A percentile compares a stretch with the other conserved stretches of the same genome.
Conservation (phyloP, 2,797 vertebrate genomes). For the Esox masquinongy region DNA sequence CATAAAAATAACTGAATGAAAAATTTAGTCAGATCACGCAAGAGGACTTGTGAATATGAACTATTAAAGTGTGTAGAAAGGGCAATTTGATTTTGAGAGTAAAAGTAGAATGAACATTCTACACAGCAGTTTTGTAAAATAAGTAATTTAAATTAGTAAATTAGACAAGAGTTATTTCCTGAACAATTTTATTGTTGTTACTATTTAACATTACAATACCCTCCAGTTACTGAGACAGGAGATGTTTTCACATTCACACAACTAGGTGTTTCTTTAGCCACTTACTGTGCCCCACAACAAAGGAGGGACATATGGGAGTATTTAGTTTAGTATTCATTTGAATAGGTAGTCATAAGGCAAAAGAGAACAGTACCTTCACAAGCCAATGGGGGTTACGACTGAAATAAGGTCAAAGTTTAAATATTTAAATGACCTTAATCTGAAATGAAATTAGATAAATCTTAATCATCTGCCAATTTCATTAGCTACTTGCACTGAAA, state of each 20-base stretch:
- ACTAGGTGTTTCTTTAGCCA: slow-evolving; percentile 27
- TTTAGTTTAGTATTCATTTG: slow-evolving; percentile 54
- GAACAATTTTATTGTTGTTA: slow-evolving; percentile 7
- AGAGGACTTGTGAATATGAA: too few relatives aligned
- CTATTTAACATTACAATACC: slow-evolving; percentile 27
- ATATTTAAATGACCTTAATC: not conserved
- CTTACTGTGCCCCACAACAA: not conserved
- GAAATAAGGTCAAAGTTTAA: not conserved
- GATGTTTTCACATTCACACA: slow-evolving; percentile 74
- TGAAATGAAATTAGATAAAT: not conserved
- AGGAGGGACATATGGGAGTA: slow-evolving; percentile 21
- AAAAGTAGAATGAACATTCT: not conserved
- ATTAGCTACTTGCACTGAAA: not conserved
- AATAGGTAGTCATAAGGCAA: slow-evolving; percentile 64
- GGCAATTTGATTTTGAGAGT: too few relatives aligned
- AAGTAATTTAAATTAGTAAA: not conserved
- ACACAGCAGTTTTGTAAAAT: not conserved
- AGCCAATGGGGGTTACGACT: slow-evolving; percentile 48
- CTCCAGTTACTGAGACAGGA: slow-evolving; percentile 63
- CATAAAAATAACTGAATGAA: too few relatives aligned
- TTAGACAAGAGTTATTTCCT: not conserved
- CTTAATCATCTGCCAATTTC: slow-evolving; percentile 1
- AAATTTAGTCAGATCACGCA: too few relatives aligned
- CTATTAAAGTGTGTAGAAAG: too few relatives aligned
- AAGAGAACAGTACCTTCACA: slow-evolving; percentile 58